Evolutionary conservation across 2,888 invertebrate genomes (phyloP).

Genomic region (Smittia sp.): DNA sequence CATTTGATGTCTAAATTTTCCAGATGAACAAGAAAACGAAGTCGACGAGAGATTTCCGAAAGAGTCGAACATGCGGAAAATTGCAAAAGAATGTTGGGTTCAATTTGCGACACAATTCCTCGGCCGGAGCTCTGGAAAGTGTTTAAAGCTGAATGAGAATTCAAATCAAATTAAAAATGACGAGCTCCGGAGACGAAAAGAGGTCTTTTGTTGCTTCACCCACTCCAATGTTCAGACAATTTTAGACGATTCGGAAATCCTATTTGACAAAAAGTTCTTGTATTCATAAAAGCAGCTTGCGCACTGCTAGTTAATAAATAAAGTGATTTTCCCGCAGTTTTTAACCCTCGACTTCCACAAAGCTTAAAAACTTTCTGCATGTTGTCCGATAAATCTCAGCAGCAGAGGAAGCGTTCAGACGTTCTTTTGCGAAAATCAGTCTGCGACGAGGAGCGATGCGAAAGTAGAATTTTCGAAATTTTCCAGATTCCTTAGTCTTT

Average conservation of each 20-base stretch:
- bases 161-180: slow-evolving; percentile 10
- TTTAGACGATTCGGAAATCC: neutral
- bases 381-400: slow-evolving; percentile 40
- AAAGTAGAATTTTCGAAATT: slow-evolving; percentile 31
- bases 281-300: neutral
- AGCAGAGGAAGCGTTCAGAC: slow-evolving; percentile 30
- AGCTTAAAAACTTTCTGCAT: neutral
- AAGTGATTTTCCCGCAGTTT: neutral
- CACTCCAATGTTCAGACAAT: neutral
- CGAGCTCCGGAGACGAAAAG: neutral
- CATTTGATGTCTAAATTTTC: slow-evolving; percentile 41
- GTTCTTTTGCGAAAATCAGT: slow-evolving; percentile 31
- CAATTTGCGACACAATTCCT: slow-evolving; percentile 25
- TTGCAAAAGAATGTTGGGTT: slow-evolving; percentile 40
- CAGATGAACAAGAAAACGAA: slow-evolving; percentile 37
- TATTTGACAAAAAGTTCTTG: slow-evolving; percentile 16
- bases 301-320: slow-evolving; percentile 12
- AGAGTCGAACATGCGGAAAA: slow-evolving; percentile 39
- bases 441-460: slow-evolving; percentile 36
- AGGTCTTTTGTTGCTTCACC: neutral
- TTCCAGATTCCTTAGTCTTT: slow-evolving; percentile 31
- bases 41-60: neutral
- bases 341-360: neutral
- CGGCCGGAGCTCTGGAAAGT: neutral
- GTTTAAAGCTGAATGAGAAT: slow-evolving; percentile 2